Evolutionary conservation across 2,113 vertebrate genomes (phyloP), one percentile per base, ranked within the genome.

Genomic region (Rousettus leschenaultii): DNA sequence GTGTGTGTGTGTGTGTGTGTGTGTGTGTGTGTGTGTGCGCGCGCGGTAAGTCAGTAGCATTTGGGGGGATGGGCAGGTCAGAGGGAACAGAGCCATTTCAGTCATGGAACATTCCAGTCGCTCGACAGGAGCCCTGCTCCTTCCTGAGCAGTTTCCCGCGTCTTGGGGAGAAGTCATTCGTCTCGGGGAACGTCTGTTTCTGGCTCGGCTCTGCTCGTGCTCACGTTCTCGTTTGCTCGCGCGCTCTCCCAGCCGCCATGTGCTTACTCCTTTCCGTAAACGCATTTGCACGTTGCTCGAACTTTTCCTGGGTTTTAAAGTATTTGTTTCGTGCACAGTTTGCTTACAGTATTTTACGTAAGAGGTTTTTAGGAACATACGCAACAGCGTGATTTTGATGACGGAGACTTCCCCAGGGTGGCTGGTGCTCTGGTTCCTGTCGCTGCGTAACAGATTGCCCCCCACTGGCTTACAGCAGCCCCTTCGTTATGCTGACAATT

Each of bases 61-160:
- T 14, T 75, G 35, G 65, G 38, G 48, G 24, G 26, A 24, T 22
- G 22, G 30, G n/a, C 43, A 55, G 38, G 26, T 57, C 16, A 59
- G 33, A 24, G n/a, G 83, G 78, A 59, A 59, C 71, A 63, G 24
- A 89, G 53, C 51, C 71, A 1, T 87, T 87, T 93, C 40, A 30
- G 43, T 73, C 14, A 11, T 9, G 48, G 51, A 85, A 82, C 70
- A 43, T 80, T 93, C 77, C 57, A 21, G 71, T 21, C 63, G 22
- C 57, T 40, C 86, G 43, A 40, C 70, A 83, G 61, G n/a, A 84
- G 38, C 38, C 48, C 77, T 48, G 38, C 66, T 68, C 71, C 77
- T 78, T 2, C 87, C 63, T 75, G n/a, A 63, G 51, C 45, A 77
- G 35, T 86, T 79, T 70, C 78, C 86, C 87, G 78, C 53, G 35